Evolutionary conservation across 2,888 invertebrate genomes (phyloP).

Genomic region (Brachypalpus laphriformis): DNA sequence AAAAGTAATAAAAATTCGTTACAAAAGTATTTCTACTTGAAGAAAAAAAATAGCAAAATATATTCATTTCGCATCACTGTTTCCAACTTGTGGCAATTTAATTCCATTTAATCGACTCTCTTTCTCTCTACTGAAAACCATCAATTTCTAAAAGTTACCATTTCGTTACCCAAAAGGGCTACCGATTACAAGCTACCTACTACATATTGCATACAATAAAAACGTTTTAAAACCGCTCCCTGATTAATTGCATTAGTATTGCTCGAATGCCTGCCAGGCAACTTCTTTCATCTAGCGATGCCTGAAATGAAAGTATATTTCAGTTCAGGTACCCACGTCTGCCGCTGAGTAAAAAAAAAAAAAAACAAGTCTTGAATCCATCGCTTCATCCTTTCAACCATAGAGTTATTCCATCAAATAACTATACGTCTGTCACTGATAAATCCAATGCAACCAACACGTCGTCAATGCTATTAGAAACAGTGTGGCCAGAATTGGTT

Average conservation of each 20-base stretch:
- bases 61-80: background rate
- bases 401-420: constrained; percentile 72
- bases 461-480: constrained; percentile 68
- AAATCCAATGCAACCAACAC: constrained; percentile 70
- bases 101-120: background rate
- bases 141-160: background rate
- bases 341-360: background rate
- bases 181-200: constrained; percentile 13
- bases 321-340: constrained; percentile 20
- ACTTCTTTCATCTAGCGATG: constrained; percentile 12
- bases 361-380: constrained; percentile 33
- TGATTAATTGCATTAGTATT: constrained; percentile 71
- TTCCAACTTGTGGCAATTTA: background rate
- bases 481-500: background rate
- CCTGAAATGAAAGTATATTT: constrained; percentile 6
- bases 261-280: constrained; percentile 35
- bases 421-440: constrained; percentile 73
- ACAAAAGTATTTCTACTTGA: too few species aligned
- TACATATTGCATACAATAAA: constrained; percentile 32
- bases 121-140: background rate
- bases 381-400: constrained; percentile 64
- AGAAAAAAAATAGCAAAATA: too few species aligned
- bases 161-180: constrained; percentile 25
- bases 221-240: constrained; percentile 48
- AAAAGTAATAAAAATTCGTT: too few species aligned